Base-by-base conservation (phyloP, 2,797 vertebrate species). In the Oophaga sylvatica region DNA sequence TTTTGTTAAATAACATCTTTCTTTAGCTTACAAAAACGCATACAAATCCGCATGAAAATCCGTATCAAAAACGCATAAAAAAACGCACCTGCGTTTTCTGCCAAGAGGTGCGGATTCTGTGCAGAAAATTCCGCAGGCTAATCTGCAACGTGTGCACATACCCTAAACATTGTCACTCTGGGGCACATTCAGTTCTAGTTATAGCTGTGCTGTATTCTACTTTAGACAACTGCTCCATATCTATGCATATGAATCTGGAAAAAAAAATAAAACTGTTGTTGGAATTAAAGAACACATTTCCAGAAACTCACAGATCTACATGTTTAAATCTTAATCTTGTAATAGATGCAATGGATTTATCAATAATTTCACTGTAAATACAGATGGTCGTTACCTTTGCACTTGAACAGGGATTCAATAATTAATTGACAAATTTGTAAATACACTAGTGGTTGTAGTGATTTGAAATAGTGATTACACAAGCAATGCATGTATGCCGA, bases 291-390 rank as follows among this genome's bases (percentile, higher is more conserved):
- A 59, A 59, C 2, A 15, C 12, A 59, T 59, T 59, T 59, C 3
- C 57, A 59, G 57, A 59, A 59, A 59, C 16, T 3, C 16, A 53
- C 11, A 53, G 48, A 7, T 11, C 48, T 53, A 53, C 8, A 53
- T 53, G 48, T 9, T 53, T 53, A 53, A 53, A 53, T 53, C 48
- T 53, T 53, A 53, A 22, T 63, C 10, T 67, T 16, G 35, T 71
- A 41, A 41, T 41, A 41, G 8, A 22, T 17, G 19, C 19, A 45
- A 73, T 41, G 35, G 41, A 73, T 20, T 20, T 20, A 45, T 73
- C 70, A 73, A 73, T 73, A 20, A 73, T 73, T 20, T 73, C 70
- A 45, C 70, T 73, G 35, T 73, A 73, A 73, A 19, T 73, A 73
- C 41, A 45, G 16, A 41, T 9, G 7, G 7, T 41, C 16, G 6